These are phyloP conservation scores for Meloe dianella DNA, from an alignment of 2,888 invertebrate genomes.

Conservation along the genomic window DNA sequence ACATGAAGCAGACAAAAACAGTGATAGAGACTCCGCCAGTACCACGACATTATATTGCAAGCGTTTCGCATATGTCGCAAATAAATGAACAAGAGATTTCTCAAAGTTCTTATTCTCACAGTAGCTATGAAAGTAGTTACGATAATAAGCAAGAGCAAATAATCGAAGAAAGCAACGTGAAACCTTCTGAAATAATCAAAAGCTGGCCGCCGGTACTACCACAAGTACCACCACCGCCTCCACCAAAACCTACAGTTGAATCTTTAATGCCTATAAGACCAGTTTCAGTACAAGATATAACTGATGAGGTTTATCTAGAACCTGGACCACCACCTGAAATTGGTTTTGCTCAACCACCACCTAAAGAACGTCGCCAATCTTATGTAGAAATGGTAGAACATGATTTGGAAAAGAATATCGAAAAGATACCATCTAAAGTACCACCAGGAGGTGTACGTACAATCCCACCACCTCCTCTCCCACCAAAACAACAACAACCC, in stretches of 20 bases:
- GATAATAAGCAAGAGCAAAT: constrained; percentile 44
- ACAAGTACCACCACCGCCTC: constrained; percentile 52
- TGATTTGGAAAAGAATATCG: constrained; percentile 62
- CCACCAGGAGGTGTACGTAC: constrained; percentile 64
- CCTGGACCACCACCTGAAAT: constrained; percentile 74
- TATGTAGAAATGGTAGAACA: constrained; percentile 66
- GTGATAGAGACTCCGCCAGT: constrained; percentile 38
- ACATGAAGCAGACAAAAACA: constrained; percentile 20
- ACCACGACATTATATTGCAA: constrained; percentile 56
- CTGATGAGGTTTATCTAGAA: constrained; percentile 64
- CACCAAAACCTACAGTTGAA: constrained; percentile 44
- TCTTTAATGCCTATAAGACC: constrained; percentile 51
- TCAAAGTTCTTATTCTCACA: constrained; percentile 42
- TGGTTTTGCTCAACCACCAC: constrained; percentile 65
- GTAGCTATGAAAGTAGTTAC: constrained; percentile 28
- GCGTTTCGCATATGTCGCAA: constrained; percentile 57
- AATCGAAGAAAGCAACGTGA: constrained; percentile 57
- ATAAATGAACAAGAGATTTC: constrained; percentile 51
- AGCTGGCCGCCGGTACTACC: constrained; percentile 59
- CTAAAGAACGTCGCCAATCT: constrained; percentile 61
- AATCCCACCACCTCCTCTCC: constrained; percentile 61
- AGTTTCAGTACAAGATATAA: constrained; percentile 58
- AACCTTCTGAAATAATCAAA: constrained; percentile 61
- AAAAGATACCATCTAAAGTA: constrained; percentile 62
- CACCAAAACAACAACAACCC: constrained; percentile 57